These are phyloP conservation scores for Strigamia maritima DNA, from an alignment of 2,888 invertebrate genomes.

Conservation along the genomic window DNA sequence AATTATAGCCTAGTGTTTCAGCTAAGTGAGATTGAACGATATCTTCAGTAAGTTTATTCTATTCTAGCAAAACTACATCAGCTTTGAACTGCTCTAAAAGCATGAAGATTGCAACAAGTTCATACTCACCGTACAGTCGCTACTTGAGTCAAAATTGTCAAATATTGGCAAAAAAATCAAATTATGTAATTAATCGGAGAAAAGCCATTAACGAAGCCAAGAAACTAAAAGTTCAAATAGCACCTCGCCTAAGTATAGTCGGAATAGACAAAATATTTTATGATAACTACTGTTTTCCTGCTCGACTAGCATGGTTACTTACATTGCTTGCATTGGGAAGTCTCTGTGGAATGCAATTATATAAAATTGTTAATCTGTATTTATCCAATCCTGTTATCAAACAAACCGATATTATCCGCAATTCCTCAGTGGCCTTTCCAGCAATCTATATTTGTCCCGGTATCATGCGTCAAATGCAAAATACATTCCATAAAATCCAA, in stretches of 20 bases:
- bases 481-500: background rate
- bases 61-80: too few species aligned
- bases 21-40: too few species aligned
- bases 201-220: too few species aligned
- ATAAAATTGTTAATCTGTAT: background rate
- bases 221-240: too few species aligned
- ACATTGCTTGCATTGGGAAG: background rate
- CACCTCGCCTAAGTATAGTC: background rate
- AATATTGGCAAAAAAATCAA: too few species aligned
- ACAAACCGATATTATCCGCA: background rate
- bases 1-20: too few species aligned
- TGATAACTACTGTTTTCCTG: background rate
- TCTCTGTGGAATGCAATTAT: background rate
- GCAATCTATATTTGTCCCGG: background rate
- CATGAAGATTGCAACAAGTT: too few species aligned
- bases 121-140: too few species aligned
- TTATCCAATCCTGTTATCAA: background rate
- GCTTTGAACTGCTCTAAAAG: too few species aligned
- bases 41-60: too few species aligned
- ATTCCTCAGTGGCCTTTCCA: background rate
- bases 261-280: background rate
- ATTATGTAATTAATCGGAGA: too few species aligned
- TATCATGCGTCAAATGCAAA: background rate
- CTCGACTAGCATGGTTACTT: background rate
- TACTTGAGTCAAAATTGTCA: too few species aligned